A percentile compares a stretch with the other conserved stretches of the same genome.
These are phyloP conservation scores for Arrhopalites spinosus DNA, from an alignment of 2,888 invertebrate genomes.

Conservation along the genomic window DNA sequence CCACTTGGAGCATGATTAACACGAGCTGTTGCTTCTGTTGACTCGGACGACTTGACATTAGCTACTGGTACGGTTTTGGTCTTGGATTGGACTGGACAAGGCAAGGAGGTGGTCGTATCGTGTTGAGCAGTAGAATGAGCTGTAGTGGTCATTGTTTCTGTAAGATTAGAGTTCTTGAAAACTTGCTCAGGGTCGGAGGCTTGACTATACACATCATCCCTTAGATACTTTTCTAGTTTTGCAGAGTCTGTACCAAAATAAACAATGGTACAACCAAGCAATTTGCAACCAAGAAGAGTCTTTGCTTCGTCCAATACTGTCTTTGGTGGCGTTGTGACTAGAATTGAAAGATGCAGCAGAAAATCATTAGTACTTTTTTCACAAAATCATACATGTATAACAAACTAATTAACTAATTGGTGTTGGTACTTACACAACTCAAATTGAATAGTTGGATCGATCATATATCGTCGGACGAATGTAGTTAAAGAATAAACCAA, in stretches of 20 bases:
- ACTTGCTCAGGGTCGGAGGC: constrained; percentile 42
- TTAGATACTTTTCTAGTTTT: constrained; percentile 19
- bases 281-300: constrained; percentile 72
- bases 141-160: background rate
- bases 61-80: background rate
- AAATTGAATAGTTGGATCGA: constrained; percentile 70
- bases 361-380: background rate
- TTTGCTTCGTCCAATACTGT: constrained; percentile 67
- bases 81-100: background rate
- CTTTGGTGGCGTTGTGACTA: constrained; percentile 85
- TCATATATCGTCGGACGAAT: constrained; percentile 75
- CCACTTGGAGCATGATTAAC: background rate
- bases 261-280: constrained; percentile 77
- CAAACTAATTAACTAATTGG: constrained; percentile 15
- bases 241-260: constrained; percentile 67
- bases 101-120: background rate
- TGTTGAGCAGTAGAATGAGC: background rate
- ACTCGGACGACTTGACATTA: background rate
- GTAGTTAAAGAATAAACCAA: constrained; percentile 71
- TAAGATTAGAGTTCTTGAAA: constrained; percentile 28
- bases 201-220: constrained; percentile 36
- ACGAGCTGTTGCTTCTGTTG: background rate
- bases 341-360: constrained; percentile 48
- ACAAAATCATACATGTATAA: no score
- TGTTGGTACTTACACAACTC: constrained; percentile 82